Percentiles rank a stretch among this genome's conserved stretches.
phyloP scores from a whole-genome alignment of 2,888 invertebrate genomes.

The Epinotia bilunana region DNA sequence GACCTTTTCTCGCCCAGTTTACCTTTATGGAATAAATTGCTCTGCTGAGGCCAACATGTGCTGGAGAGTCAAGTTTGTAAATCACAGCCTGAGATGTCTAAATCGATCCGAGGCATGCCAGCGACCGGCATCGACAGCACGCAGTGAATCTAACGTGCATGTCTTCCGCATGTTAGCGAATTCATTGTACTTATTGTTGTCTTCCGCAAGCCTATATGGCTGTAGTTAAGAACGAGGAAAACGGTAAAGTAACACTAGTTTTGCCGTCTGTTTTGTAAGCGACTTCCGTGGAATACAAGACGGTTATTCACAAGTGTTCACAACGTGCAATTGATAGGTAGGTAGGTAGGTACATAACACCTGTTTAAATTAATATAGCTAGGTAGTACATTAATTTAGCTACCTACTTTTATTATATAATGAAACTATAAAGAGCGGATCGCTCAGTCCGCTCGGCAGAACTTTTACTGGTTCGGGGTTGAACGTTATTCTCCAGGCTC shows the following conservation, averaged over 20 bases:
- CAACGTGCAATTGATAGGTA: background rate
- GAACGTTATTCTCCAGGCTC: too few relatives aligned
- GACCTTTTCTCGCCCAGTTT: slow-evolving; percentile 58
- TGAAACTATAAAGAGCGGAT: too few relatives aligned
- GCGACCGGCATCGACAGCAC: slow-evolving; percentile 49
- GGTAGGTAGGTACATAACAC: too few relatives aligned
- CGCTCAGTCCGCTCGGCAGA: too few relatives aligned
- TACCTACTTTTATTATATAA: too few relatives aligned
- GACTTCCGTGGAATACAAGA: slow-evolving; percentile 22
- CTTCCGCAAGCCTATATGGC: slow-evolving; percentile 61
- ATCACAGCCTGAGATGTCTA: slow-evolving; percentile 57
- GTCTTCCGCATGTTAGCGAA: slow-evolving; percentile 69
- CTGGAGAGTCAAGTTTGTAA: slow-evolving; percentile 52
- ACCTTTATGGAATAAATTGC: slow-evolving; percentile 69
- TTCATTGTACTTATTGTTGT: slow-evolving; percentile 54
- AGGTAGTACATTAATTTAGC: too few relatives aligned
- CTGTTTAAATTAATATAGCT: too few relatives aligned
- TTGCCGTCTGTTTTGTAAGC: slow-evolving; percentile 9
- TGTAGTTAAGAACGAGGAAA: slow-evolving; percentile 49
- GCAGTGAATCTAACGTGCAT: slow-evolving; percentile 57
- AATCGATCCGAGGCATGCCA: slow-evolving; percentile 54
- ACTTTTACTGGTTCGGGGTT: too few relatives aligned
- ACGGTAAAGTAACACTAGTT: slow-evolving; percentile 37
- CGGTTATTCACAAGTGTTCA: background rate
- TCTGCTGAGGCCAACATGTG: slow-evolving; percentile 66